Base-by-base conservation (phyloP, 2,797 vertebrate species). In the Siniperca obscura region DNA sequence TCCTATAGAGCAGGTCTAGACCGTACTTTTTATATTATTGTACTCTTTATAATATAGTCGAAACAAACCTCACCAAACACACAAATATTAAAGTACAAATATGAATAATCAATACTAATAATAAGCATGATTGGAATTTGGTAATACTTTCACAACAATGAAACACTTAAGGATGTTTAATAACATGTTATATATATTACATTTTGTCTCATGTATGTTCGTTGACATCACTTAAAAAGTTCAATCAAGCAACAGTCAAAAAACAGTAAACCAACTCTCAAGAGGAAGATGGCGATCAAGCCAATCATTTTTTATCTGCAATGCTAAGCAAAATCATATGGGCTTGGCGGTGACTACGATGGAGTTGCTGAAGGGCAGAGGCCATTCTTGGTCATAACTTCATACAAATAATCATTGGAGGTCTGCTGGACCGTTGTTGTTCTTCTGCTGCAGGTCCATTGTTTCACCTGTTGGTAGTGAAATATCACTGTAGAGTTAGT, bases 321-420 rank as follows among this genome's bases (percentile, higher is more conserved):
- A 56, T 59, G 21, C 30, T 68, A 48, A 75, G 4, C 19, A 1
- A 25, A 19, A 4, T 25, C 3, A n/a, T 2, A 21, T 0, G 0
- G 34, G 13, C 5, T 25, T 4, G 4, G 0, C 0, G 2, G 8
- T 11, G 10, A 7, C 22, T 48, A 1, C 50, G 36, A 3, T 30
- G 10, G 36, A 59, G 38, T 5, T 61, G 12, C 46, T 0, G 1
- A 2, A 46, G 14, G 25, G 0, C 0, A 1, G 17, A 40, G 0
- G 2, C 46, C 3, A 0, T 44, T 65, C 48, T 64, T 76, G 21
- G 13, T 75, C 91, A 92, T 91, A 2, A 38, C 34, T 83, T 92
- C 88, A 55, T 92, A 91, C 59, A 89, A 55, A 25, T 25, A 25
- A 0, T 90, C 82, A 10, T 0, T 48, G 19, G 77, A 0, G 19